A percentile compares a stretch with the other conserved stretches of the same genome.
phyloP scores from a whole-genome alignment of 2,888 invertebrate species.

The Sarcophaga variegata region DNA sequence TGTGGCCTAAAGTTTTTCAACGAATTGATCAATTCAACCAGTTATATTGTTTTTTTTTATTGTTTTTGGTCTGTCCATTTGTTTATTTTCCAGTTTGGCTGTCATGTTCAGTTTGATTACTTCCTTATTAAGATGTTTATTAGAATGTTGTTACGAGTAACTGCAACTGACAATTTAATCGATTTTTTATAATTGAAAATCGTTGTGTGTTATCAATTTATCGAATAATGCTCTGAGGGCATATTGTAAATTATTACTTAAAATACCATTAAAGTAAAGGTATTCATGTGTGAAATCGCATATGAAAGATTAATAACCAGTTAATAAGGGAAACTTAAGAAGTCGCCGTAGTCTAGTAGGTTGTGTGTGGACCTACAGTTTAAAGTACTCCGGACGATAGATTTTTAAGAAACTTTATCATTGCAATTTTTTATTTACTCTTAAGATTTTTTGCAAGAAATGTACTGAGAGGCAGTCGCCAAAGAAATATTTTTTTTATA shows the following conservation, averaged over 20 bases:
- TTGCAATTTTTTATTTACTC: too few species aligned
- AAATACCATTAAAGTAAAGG: neutral
- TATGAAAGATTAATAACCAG: too few species aligned
- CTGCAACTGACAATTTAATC: conserved; percentile 63
- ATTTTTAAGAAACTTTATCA: too few species aligned
- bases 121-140: conserved; percentile 62
- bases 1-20: conserved; percentile 52
- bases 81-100: conserved; percentile 11
- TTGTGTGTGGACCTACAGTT: too few species aligned
- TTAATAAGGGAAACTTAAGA: too few species aligned
- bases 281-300: too few species aligned
- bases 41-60: neutral
- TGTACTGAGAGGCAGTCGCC: too few species aligned
- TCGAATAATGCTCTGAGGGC: neutral
- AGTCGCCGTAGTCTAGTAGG: too few species aligned
- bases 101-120: conserved; percentile 62
- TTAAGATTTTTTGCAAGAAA: too few species aligned
- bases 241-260: neutral
- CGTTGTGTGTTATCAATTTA: conserved; percentile 48
- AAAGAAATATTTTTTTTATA: too few species aligned
- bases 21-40: conserved; percentile 48
- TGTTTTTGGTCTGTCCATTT: neutral
- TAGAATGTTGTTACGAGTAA: conserved; percentile 47
- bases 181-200: conserved; percentile 63
- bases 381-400: too few species aligned